Conservation (phyloP, 1,140 invertebrate genomes). For the Chlorops oryzae region DNA sequence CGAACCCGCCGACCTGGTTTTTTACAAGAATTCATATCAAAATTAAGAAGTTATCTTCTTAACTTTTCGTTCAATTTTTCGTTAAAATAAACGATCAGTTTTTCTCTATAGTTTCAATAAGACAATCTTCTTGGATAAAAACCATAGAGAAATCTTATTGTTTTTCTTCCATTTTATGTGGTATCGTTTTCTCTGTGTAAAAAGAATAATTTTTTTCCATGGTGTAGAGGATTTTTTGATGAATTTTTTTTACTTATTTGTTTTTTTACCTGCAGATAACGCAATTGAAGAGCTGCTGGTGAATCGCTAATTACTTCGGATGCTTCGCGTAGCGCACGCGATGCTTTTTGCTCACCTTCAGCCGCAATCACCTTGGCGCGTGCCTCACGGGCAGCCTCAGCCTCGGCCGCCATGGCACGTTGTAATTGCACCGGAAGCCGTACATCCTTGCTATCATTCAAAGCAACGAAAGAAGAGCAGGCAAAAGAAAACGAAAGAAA, state of each 20-base stretch:
- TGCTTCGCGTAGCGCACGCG: constrained; percentile 81
- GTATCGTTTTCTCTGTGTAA: too few species aligned
- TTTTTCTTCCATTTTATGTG: too few species aligned
- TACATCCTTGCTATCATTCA: constrained; percentile 75
- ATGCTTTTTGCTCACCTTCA: constrained; percentile 84
- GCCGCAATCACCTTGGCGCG: constrained; percentile 75
- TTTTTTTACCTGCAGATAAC: constrained; percentile 47
- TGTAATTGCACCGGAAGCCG: constrained; percentile 82
- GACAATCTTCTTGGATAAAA: too few species aligned
- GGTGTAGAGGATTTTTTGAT: constrained; percentile 4
- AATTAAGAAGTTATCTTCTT: too few species aligned
- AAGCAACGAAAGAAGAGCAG: constrained; percentile 16
- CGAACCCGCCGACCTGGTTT: too few species aligned
- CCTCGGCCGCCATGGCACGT: constrained; percentile 86
- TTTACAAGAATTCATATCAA: too few species aligned
- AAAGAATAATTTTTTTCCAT: neutral
- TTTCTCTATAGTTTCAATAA: too few species aligned
- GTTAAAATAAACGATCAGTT: too few species aligned
- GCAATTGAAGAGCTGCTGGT: constrained; percentile 77
- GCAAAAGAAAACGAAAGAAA: too few species aligned
- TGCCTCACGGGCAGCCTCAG: constrained; percentile 79
- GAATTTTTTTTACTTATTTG: too few species aligned
- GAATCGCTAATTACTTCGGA: constrained; percentile 87
- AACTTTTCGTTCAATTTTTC: too few species aligned
- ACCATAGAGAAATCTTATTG: constrained; percentile 1